phyloP scores from a whole-genome alignment of 2,888 invertebrate genomes.

The Tigriopus californicus region DNA sequence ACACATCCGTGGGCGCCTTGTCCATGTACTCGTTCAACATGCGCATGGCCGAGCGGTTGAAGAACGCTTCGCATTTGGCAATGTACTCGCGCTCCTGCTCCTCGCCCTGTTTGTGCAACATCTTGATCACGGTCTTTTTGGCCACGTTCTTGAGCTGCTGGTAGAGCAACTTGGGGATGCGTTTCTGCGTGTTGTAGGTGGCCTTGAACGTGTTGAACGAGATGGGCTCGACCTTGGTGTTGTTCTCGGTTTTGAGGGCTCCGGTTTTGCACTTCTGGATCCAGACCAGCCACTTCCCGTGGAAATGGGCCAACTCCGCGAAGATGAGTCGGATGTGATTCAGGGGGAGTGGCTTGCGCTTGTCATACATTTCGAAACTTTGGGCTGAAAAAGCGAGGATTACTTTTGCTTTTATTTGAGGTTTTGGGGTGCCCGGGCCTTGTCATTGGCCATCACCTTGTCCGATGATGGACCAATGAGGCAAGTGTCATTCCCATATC shows the following conservation, averaged over 20 bases:
- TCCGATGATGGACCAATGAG: too few species aligned
- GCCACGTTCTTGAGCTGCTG: conserved; percentile 8
- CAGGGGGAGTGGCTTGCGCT: neutral
- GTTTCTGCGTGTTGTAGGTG: conserved; percentile 9
- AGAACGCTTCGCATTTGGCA: conserved; percentile 6
- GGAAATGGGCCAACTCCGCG: conserved; percentile 8
- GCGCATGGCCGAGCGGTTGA: neutral
- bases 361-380: conserved; percentile 10
- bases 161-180: conserved; percentile 7
- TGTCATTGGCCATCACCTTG: too few species aligned
- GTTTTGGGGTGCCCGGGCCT: too few species aligned
- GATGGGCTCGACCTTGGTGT: neutral
- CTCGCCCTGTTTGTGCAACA: neutral
- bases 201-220: neutral
- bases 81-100: neutral
- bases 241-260: neutral
- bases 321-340: conserved; percentile 1
- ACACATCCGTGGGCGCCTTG: neutral
- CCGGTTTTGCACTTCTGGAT: neutral
- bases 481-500: too few species aligned
- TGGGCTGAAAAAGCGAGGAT: too few species aligned
- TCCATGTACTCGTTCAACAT: conserved; percentile 5
- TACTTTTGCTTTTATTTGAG: too few species aligned
- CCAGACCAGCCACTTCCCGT: conserved; percentile 8
- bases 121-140: conserved; percentile 3